These are phyloP conservation scores for Gadopsis marmoratus DNA, from an alignment of 2,797 vertebrate genomes.

Conservation along the genomic window DNA sequence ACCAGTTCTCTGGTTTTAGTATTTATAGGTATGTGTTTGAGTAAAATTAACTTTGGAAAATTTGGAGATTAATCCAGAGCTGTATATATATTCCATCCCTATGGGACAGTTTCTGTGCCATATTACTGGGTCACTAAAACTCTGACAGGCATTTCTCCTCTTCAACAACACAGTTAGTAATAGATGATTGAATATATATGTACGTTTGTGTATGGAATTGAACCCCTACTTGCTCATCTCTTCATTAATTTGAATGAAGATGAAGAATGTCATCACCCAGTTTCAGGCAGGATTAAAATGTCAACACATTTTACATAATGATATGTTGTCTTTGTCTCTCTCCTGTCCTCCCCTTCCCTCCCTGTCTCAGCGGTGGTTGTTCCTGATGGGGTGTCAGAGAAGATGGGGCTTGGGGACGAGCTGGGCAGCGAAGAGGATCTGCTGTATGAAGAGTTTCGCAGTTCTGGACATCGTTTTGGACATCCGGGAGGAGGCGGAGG, in stretches of 20 bases:
- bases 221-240: background rate
- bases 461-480: slow-evolving; percentile 88
- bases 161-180: background rate
- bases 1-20: too few relatives aligned
- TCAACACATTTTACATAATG: background rate
- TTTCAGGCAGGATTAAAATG: slow-evolving; percentile 17
- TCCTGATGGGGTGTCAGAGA: slow-evolving; percentile 86
- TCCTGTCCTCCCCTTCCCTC: background rate
- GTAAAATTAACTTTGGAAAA: too few relatives aligned
- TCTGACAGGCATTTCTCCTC: background rate
- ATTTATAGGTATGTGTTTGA: too few relatives aligned
- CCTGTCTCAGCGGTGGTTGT: slow-evolving; percentile 81
- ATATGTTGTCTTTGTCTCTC: background rate
- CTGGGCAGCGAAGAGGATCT: slow-evolving; percentile 91
- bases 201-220: background rate
- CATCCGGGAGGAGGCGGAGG: slow-evolving; percentile 86
- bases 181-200: background rate
- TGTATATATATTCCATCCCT: too few relatives aligned
- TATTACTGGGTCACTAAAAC: too few relatives aligned
- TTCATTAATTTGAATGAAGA: background rate
- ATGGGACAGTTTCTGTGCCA: background rate
- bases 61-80: too few relatives aligned
- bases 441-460: slow-evolving; percentile 89
- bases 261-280: background rate
- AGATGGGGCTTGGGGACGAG: slow-evolving; percentile 81